Evolutionary conservation across 37 sponge, comb jelly and placozoan genomes (phyloP), one percentile per base, ranked within the genome.

Genomic region (Bolinopsis microptera): DNA sequence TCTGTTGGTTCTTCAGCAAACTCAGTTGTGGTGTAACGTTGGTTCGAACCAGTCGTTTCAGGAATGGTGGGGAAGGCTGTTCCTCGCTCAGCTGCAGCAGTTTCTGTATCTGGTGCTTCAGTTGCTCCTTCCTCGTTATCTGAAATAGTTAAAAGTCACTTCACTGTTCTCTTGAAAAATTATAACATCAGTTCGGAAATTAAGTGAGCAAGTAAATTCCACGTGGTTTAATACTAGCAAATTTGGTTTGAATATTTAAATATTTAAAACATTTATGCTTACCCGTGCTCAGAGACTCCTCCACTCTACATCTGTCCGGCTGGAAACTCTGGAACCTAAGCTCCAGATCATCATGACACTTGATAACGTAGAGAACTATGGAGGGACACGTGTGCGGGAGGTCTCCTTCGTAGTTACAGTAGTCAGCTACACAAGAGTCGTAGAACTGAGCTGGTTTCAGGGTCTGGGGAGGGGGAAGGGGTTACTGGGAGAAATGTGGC

Each of bases 401-500:
- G 39, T 40, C 36, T 0, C 90, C 90, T 25, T 38, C 32, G 27
- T 28, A 8, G 30, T 18, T 86, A 27, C 90, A 86, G 31, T 86
- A 86, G 90, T 86, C 90, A 0, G 61, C 18, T 16, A 86, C 27
- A 39, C 90, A 86, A 2, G 90, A 1, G 31, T 28, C 40, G 61
- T 39, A 86, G 61, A 41, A 86, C 28, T 13, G 25, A 8, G 8
- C 35, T 9, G 90, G 61, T 13, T 40, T 30, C n/a, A 86, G 21
- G 21, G 35, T 37, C 75, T 72, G 75, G 75, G 31, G 5, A 72
- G 31, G 5, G 18, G 18, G 26, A 28, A 5, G 75, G 26, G 5
- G 21, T 67, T 21, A 67, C n/a, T n/a, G n/a, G n/a, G 61, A 48
- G 61, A 48, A 48, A 48, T 48, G 31, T 72, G 31, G 5, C 31